These are phyloP conservation scores for Leiothrix lutea DNA, from an alignment of 2,113 vertebrate genomes.

Conservation along the genomic window DNA sequence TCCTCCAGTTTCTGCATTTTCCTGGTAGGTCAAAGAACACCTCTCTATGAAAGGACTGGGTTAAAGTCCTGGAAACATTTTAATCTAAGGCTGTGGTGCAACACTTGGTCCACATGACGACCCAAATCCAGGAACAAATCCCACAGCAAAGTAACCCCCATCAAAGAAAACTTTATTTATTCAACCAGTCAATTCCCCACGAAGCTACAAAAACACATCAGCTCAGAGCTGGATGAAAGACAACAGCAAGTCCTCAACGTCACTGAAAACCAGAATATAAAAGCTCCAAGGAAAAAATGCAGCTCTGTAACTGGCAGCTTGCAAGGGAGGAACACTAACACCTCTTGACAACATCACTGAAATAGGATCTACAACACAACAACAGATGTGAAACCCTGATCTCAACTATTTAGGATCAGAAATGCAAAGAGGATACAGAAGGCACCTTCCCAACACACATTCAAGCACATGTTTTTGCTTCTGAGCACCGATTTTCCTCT, in stretches of 20 bases:
- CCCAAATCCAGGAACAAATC: slow-evolving; percentile 6
- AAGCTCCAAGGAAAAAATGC: not conserved
- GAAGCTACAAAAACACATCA: not conserved
- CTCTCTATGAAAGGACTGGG: not conserved
- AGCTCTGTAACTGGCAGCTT: not conserved
- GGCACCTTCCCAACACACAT: not conserved
- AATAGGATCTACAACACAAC: not conserved
- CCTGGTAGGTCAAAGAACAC: not conserved
- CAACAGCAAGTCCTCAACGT: not conserved
- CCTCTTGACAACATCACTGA: not conserved
- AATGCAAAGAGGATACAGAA: not conserved
- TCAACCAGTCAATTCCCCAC: not conserved
- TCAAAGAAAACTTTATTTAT: not conserved
- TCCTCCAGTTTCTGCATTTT: not conserved
- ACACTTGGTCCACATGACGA: not conserved
- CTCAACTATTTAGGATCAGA: not conserved
- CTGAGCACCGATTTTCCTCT: not conserved
- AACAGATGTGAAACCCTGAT: not conserved
- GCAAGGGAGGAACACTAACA: not conserved
- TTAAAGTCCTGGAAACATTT: slow-evolving; percentile 7
- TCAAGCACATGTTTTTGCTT: not conserved
- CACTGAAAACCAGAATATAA: not conserved
- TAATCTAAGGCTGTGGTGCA: not conserved
- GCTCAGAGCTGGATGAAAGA: not conserved
- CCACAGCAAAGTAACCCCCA: not conserved